Evolutionary conservation across 2,888 invertebrate species (phyloP).

Genomic region (Lithophane ornitopus): DNA sequence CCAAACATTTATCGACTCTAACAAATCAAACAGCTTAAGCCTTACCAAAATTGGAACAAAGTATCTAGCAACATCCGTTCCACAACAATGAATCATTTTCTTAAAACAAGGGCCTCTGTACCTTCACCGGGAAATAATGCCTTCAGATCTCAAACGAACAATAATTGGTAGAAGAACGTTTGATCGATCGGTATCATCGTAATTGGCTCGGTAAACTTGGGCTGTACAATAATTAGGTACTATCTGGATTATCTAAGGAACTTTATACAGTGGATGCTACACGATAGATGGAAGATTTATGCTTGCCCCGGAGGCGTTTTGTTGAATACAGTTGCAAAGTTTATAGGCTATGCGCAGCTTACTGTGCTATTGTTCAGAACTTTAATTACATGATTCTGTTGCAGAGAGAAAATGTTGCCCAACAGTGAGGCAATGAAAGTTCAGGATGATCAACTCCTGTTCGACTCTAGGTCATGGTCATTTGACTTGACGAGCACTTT

Average conservation of each 20-base stretch:
- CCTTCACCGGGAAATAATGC: slow-evolving; percentile 74
- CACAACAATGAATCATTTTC: slow-evolving; percentile 67
- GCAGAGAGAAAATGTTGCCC: slow-evolving; percentile 1
- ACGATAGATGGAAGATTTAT: slow-evolving; percentile 28
- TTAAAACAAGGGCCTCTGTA: slow-evolving; percentile 65
- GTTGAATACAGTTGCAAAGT: slow-evolving; percentile 44
- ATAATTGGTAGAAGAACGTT: slow-evolving; percentile 77
- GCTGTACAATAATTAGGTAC: slow-evolving; percentile 69
- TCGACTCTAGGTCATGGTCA: background rate
- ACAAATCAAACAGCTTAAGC: slow-evolving; percentile 17
- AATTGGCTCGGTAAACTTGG: slow-evolving; percentile 82
- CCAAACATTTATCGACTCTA: slow-evolving; percentile 20
- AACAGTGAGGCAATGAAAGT: background rate
- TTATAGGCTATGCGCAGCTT: slow-evolving; percentile 14
- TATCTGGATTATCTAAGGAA: slow-evolving; percentile 72
- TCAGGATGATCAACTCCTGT: background rate
- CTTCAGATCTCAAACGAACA: slow-evolving; percentile 75
- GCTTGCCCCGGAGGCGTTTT: slow-evolving; percentile 17
- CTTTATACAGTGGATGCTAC: slow-evolving; percentile 48
- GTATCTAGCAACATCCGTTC: slow-evolving; percentile 62
- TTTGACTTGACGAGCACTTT: background rate
- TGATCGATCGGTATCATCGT: slow-evolving; percentile 83
- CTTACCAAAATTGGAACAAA: slow-evolving; percentile 53
- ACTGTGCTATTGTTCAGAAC: slow-evolving; percentile 21
- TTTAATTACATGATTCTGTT: background rate